A percentile compares a stretch with the other conserved stretches of the same genome.
Conservation (phyloP, 2,797 vertebrate genomes). For the Pelochelys cantorii region DNA sequence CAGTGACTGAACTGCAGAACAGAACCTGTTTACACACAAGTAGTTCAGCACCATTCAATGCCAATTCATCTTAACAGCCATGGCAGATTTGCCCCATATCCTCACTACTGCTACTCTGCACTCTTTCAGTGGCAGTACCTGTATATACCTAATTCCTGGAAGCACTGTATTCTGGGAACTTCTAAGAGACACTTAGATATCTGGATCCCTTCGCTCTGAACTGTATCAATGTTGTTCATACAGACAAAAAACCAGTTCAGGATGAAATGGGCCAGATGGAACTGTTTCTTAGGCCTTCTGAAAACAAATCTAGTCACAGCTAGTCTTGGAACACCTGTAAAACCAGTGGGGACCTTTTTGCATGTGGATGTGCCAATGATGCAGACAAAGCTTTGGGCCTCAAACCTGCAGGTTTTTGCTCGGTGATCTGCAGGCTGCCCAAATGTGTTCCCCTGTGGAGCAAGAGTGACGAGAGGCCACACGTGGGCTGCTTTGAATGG, state of each 20-base stretch:
- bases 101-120: not conserved
- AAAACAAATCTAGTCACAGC: not conserved
- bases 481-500: not conserved
- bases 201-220: not conserved
- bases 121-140: not conserved
- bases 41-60: not conserved
- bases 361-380: rapidly evolving
- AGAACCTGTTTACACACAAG: not conserved
- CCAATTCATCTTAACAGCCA: not conserved
- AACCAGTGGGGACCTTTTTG: not conserved
- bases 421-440: not conserved
- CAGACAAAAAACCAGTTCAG: not conserved
- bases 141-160: not conserved
- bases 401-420: not conserved
- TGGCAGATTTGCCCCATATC: not conserved
- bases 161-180: not conserved
- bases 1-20: not conserved
- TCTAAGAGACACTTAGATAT: not conserved
- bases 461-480: not conserved
- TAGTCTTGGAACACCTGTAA: rapidly evolving
- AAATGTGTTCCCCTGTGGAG: not conserved
- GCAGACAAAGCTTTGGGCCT: not conserved
- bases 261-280: not conserved
- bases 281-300: not conserved
- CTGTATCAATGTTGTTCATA: not conserved